These are phyloP conservation scores for Upupa epops DNA, from an alignment of 2,113 vertebrate genomes.

Conservation along the genomic window DNA sequence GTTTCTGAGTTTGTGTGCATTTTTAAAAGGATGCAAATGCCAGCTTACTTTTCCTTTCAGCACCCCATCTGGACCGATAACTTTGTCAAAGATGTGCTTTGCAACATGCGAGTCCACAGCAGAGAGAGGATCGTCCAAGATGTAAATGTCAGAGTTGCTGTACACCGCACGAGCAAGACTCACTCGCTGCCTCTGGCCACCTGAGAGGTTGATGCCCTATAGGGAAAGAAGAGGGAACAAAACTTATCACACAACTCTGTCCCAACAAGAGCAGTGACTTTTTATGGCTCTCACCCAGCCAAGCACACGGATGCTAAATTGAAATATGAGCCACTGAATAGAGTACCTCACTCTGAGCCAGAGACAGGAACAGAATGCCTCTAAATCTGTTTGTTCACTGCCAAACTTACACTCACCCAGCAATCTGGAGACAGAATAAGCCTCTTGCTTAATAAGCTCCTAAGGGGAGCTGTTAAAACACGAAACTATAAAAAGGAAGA, in stretches of 20 bases:
- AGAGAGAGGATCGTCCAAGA: constrained; percentile 93
- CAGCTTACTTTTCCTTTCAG: constrained; percentile 87
- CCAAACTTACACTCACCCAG: constrained; percentile 16
- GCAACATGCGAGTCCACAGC: constrained; percentile 94
- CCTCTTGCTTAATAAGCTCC: constrained; percentile 15
- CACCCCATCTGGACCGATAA: constrained; percentile 89
- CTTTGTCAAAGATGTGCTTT: constrained; percentile 95
- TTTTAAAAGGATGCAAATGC: background rate
- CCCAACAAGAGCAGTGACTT: background rate
- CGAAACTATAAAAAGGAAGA: background rate
- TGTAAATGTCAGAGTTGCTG: constrained; percentile 85
- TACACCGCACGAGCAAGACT: constrained; percentile 92
- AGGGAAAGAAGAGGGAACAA: background rate
- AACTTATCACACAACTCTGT: background rate
- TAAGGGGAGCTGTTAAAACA: constrained; percentile 18
- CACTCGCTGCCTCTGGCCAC: constrained; percentile 93
- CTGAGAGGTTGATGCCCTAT: constrained; percentile 96
- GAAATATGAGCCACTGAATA: background rate
- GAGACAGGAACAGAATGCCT: background rate
- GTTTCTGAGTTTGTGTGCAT: accelerated
- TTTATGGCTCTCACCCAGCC: background rate
- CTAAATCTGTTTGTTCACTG: background rate
- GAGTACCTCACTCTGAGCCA: background rate
- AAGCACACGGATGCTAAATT: background rate
- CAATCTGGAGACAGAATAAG: background rate